Conservation (phyloP, 1,140 invertebrate genomes). For the Leptonema lineaticorne region DNA sequence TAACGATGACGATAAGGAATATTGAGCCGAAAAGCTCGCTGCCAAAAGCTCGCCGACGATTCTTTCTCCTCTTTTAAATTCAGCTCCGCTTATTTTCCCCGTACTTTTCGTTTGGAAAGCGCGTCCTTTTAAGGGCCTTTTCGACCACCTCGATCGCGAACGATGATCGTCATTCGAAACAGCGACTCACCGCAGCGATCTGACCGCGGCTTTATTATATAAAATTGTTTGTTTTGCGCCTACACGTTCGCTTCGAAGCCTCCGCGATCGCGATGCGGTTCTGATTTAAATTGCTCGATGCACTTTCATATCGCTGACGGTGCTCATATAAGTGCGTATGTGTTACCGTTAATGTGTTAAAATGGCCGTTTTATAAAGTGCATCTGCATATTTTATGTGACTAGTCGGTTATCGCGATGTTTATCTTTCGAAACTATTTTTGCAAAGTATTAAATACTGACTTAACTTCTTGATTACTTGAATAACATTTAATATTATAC, state of each 20-base stretch:
- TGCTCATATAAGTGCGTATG: neutral
- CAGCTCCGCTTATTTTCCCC: neutral
- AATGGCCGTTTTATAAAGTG: too few relatives aligned
- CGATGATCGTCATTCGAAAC: neutral
- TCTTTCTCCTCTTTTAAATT: neutral
- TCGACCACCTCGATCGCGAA: neutral
- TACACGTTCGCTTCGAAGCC: neutral
- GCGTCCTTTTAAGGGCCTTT: neutral
- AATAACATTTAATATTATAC: too few relatives aligned
- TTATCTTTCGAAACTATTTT: too few relatives aligned
- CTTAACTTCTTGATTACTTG: too few relatives aligned
- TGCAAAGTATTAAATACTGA: too few relatives aligned
- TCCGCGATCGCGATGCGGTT: neutral
- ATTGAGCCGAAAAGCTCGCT: neutral
- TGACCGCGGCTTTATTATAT: neutral
- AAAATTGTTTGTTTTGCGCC: neutral
- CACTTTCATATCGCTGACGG: neutral
- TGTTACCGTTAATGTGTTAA: too few relatives aligned
- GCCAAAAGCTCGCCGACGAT: neutral
- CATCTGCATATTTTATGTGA: too few relatives aligned
- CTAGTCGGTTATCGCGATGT: too few relatives aligned
- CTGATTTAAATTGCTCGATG: slow-evolving; percentile 24
- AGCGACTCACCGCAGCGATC: neutral
- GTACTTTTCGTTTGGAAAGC: neutral
- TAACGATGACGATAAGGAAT: too few relatives aligned